These are phyloP conservation scores for Botrylloides violaceus DNA, from an alignment of 23 tunicate genomes.

Conservation along the genomic window DNA sequence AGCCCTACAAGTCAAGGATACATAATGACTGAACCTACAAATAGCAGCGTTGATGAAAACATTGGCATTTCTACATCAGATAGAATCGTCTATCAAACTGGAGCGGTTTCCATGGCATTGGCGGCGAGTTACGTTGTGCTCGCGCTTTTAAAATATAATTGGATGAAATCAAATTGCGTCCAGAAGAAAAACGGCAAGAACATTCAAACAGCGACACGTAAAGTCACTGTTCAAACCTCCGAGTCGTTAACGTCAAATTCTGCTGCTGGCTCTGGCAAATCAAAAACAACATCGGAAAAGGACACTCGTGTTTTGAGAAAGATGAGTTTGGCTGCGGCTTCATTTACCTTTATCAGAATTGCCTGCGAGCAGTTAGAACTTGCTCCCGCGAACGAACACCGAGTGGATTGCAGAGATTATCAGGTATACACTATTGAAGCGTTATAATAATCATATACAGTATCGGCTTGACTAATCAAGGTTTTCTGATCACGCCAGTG, in stretches of 20 bases:
- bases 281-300: constrained; percentile 1
- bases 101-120: background rate
- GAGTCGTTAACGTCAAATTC: constrained; percentile 10
- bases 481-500: no score
- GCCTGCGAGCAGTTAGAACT: constrained; percentile 7
- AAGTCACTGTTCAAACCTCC: background rate
- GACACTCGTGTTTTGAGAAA: background rate
- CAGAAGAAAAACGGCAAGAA: background rate
- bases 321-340: constrained; percentile 1
- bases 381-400: background rate
- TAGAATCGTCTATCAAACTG: constrained; percentile 4
- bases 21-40: no score
- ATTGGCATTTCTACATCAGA: constrained; percentile 3
- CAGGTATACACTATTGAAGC: no score
- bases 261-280: background rate
- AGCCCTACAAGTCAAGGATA: no score
- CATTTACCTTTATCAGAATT: background rate
- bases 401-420: constrained; percentile 15
- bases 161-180: background rate
- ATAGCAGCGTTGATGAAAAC: no score
- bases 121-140: constrained; percentile 4
- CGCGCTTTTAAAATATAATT: constrained; percentile 6
- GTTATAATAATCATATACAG: no score
- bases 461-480: no score
- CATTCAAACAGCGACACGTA: background rate